Base-by-base conservation (phyloP, 2,888 invertebrate species). In the Arrhopalites spinosus region DNA sequence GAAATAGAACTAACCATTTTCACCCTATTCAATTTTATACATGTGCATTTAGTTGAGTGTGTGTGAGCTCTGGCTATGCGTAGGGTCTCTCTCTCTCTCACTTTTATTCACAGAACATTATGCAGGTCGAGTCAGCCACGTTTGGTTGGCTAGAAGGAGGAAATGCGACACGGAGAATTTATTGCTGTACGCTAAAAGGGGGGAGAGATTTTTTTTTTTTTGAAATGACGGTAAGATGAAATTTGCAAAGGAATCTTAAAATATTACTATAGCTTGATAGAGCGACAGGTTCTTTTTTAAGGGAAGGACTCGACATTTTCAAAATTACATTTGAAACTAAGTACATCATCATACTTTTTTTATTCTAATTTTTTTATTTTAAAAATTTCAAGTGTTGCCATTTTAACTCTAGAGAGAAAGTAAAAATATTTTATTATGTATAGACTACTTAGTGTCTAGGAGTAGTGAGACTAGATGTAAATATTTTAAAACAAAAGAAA, bases 191-290 rank as follows among this genome's bases (percentile, higher is more conserved):
- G 25, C 29, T 47, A 45, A 68, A 68, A 47, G 20, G 47, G 47
- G 45, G 47, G 25, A 47, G 47, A 68, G 11, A n/a, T n/a, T n/a
- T n/a, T n/a, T 68, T 68, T 68, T 68, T 47, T 66, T 36, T 68
- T 27, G 47, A 68, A 68, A 68, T 68, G 67, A 68, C 67, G 45
- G 45, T 68, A 68, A 68, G 67, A 68, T 68, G 67, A 68, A 68
- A 68, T 68, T 68, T 68, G 67, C 67, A 68, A 68, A 45, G 47
- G 67, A 36, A 68, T 47, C 67, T 68, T 68, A 68, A 68, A 68
- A 68, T 68, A 68, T 68, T 68, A 68, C 45, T 36, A 36, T 11
- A 36, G 36, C 36, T 36, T 11, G 36, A 36, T 11, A 36, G 36
- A 36, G 36, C 36, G 36, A 36, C 36, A 36, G 36, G 36, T 36